Conservation (phyloP, 2,113 vertebrate species). For the Paralichthys olivaceus region DNA sequence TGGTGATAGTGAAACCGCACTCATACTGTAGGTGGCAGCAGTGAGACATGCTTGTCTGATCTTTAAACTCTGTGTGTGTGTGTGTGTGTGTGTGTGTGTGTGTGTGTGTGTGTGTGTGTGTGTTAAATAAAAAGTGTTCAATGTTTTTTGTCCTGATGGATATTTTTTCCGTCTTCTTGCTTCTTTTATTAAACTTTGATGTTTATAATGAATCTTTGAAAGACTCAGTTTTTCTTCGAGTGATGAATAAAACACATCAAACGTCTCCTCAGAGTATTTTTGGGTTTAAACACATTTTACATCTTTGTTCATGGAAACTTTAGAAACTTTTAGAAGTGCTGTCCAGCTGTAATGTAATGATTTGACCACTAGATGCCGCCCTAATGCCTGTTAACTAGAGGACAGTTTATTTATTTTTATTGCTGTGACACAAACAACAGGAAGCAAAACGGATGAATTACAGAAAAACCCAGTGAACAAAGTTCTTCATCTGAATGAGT, state of each 20-base stretch:
- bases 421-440: not conserved
- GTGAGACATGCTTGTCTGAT: not conserved
- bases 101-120: no score
- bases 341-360: not conserved
- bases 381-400: not conserved
- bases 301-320: not conserved
- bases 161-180: not conserved
- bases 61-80: no score
- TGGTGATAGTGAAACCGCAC: no score
- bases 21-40: not conserved
- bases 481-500: not conserved
- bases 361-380: conserved; percentile 44
- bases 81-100: no score
- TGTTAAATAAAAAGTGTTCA: no score
- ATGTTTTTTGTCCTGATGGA: not conserved
- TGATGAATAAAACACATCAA: not conserved
- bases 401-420: not conserved
- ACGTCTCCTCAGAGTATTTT: not conserved
- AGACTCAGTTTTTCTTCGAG: not conserved
- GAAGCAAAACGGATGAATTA: not conserved
- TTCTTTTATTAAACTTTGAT: not conserved
- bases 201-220: not conserved
- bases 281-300: not conserved
- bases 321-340: not conserved
- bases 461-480: not conserved